A percentile compares a stretch with the other conserved stretches of the same genome.
These are phyloP conservation scores for Aeoliscus strigatus DNA, from an alignment of 2,797 vertebrate genomes.

Conservation along the genomic window DNA sequence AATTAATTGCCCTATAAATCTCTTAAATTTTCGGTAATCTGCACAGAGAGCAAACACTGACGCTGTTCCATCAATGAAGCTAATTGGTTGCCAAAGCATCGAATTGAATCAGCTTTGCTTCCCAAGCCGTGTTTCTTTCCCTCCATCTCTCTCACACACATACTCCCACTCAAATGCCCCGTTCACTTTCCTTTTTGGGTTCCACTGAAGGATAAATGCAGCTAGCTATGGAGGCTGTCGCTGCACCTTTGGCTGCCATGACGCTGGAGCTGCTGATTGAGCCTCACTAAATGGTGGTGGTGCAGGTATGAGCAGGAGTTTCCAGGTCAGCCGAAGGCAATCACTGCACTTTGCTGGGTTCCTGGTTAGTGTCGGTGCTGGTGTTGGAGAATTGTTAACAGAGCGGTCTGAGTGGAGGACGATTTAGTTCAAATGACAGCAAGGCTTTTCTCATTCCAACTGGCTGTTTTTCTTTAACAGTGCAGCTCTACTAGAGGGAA, in stretches of 20 bases:
- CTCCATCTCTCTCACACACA: neutral
- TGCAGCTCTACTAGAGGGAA: no score
- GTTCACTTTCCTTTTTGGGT: conserved; percentile 33
- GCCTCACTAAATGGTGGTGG: conserved; percentile 20
- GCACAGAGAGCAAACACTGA: neutral
- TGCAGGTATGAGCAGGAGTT: conserved; percentile 50
- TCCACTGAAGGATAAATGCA: conserved; percentile 41
- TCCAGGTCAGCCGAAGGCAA: conserved; percentile 55
- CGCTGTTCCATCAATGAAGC: neutral
- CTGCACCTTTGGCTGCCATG: conserved; percentile 22
- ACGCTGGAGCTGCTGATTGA: conserved; percentile 19
- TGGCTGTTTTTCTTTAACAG: conserved; percentile 15
- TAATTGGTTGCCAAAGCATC: conserved; percentile 12
- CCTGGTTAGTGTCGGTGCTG: conserved; percentile 32
- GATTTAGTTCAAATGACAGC: conserved; percentile 14
- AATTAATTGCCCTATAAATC: neutral
- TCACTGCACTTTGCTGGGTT: conserved; percentile 25
- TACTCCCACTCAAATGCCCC: conserved; percentile 6
- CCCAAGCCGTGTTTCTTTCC: neutral
- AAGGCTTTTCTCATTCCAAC: conserved; percentile 20
- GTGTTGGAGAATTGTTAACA: conserved; percentile 42
- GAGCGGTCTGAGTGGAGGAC: conserved; percentile 12
- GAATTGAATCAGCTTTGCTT: conserved; percentile 23
- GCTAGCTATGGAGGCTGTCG: conserved; percentile 40
- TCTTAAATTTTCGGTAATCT: neutral